phyloP scores from a whole-genome alignment of 2,888 invertebrate genomes.

The Ganaspis brasiliensis region DNA sequence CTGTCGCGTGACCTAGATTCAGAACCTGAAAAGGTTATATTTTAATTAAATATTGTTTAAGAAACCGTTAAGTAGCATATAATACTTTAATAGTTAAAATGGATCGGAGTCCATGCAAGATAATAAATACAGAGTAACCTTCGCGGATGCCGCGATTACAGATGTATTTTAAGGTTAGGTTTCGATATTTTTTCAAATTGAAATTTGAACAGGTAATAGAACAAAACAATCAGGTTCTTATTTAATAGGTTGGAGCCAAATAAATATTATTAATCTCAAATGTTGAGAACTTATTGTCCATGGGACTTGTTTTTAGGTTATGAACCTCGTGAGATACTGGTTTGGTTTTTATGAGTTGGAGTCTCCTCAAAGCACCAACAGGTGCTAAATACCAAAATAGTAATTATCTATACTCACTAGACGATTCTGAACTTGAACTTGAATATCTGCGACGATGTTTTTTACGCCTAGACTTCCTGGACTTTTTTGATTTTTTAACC shows the following conservation, averaged over 20 bases:
- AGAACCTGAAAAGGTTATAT: neutral
- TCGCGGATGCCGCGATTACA: neutral
- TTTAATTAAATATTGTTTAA: neutral
- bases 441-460: neutral
- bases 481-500: neutral
- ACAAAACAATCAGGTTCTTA: no score
- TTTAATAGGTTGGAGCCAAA: constrained; percentile 5
- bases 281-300: no score
- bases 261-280: no score
- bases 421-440: neutral
- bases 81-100: no score
- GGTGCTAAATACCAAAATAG: neutral
- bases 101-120: neutral
- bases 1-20: neutral
- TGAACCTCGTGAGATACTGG: no score
- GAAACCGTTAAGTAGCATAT: no score
- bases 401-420: neutral
- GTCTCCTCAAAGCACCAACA: no score
- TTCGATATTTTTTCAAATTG: neutral
- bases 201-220: no score
- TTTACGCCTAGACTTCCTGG: neutral
- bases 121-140: neutral
- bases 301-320: no score
- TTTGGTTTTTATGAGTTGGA: no score
- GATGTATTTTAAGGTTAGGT: constrained; percentile 1